A percentile compares a stretch with the other conserved stretches of the same genome.
phyloP scores from a whole-genome alignment of 2,888 invertebrate species.

The Yponomeuta sedellus region DNA sequence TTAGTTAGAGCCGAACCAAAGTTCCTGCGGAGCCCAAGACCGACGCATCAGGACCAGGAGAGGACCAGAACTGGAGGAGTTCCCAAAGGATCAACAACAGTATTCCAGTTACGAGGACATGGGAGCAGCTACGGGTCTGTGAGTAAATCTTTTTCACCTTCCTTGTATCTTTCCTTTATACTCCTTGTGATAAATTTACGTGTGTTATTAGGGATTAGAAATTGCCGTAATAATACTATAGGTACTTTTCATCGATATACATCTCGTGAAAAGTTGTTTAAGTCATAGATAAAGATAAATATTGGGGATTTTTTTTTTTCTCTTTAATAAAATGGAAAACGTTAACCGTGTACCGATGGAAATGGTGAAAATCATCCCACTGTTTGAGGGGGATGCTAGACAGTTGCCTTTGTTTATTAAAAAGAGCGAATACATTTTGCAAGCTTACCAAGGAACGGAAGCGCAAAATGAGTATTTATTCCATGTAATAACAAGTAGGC shows the following conservation, averaged over 20 bases:
- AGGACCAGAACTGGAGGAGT: not conserved
- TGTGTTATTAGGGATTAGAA: not conserved
- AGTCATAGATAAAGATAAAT: not conserved
- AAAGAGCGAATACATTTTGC: not conserved
- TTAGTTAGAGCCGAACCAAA: not conserved
- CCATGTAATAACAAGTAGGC: not conserved
- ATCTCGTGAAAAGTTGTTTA: not conserved
- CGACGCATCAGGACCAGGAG: not conserved
- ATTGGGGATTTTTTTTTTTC: too few species aligned
- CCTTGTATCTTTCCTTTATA: not conserved
- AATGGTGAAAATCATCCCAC: not conserved
- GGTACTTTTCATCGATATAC: too few species aligned
- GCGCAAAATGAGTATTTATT: conserved; percentile 7
- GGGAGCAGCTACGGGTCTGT: conserved; percentile 7
- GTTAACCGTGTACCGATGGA: not conserved
- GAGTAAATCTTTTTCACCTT: conserved; percentile 7
- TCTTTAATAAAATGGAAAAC: not conserved
- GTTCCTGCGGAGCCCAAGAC: not conserved
- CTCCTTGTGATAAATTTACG: not conserved
- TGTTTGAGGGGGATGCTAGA: not conserved
- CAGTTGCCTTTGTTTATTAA: not conserved
- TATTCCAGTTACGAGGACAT: not conserved
- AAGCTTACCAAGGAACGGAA: not conserved
- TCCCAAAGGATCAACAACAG: too few species aligned
- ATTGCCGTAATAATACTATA: not conserved